Percentiles rank a stretch among this genome's conserved stretches.
Evolutionary conservation across 2,797 vertebrate species (phyloP).

Genomic region (Neosilurus hyrtlii): DNA sequence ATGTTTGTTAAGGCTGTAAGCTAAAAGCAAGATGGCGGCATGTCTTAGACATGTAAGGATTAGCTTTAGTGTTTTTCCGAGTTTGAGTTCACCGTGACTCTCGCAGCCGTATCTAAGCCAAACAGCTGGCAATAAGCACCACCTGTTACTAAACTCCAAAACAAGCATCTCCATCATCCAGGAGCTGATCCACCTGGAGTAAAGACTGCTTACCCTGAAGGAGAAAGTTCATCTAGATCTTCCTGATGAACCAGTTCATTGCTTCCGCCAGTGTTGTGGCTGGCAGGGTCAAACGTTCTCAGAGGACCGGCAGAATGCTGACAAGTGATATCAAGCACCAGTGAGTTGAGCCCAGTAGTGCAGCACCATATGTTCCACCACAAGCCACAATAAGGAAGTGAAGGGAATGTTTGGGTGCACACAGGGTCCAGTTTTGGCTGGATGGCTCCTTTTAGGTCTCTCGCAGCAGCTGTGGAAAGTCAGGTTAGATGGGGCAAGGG

Average conservation of each 20-base stretch:
- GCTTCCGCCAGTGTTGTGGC: not conserved
- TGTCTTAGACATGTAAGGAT: not conserved
- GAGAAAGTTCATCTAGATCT: constrained; percentile 46
- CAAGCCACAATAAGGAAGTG: constrained; percentile 19
- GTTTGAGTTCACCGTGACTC: not conserved
- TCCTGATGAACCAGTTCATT: not conserved
- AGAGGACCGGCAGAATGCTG: not conserved
- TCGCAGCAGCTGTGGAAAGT: constrained; percentile 22
- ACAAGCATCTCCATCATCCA: constrained; percentile 56
- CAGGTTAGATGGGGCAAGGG: constrained; percentile 19
- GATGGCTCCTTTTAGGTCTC: constrained; percentile 1
- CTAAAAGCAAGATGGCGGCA: not conserved
- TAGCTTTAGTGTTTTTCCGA: not conserved
- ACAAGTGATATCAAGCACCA: not conserved
- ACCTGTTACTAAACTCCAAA: constrained; percentile 56
- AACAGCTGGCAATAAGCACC: constrained; percentile 49
- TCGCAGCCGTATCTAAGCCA: constrained; percentile 28
- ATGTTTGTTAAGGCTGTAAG: not conserved
- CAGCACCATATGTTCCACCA: not conserved
- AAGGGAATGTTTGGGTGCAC: constrained; percentile 19
- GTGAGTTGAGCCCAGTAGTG: not conserved
- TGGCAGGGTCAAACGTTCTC: not conserved
- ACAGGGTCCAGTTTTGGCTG: not conserved
- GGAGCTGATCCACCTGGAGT: constrained; percentile 66
- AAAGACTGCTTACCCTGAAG: constrained; percentile 45